phyloP scores from a whole-genome alignment of 2,888 invertebrate genomes.

The Drosophila atroscutellata region DNA sequence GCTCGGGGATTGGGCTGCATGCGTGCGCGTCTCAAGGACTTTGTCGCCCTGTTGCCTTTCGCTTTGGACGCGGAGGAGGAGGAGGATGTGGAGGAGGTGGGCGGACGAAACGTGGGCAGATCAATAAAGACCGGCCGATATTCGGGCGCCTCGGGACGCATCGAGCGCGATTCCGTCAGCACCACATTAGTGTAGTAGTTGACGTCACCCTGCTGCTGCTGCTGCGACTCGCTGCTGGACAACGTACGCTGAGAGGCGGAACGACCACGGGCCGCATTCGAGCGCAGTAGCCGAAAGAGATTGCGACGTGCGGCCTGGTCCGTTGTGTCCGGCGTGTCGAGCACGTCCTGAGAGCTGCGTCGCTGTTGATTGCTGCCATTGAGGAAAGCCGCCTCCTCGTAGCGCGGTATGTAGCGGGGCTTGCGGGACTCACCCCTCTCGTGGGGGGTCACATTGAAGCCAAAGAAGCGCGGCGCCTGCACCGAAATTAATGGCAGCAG shows the following conservation, averaged over 20 bases:
- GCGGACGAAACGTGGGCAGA: constrained; percentile 87
- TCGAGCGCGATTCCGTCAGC: constrained; percentile 70
- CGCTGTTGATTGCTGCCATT: constrained; percentile 37
- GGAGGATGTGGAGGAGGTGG: constrained; percentile 31
- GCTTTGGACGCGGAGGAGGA: constrained; percentile 66
- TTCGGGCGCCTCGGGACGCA: constrained; percentile 80
- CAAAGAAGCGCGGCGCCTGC: constrained; percentile 90
- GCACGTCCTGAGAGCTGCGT: constrained; percentile 36
- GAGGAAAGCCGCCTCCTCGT: constrained; percentile 81
- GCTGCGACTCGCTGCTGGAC: not conserved
- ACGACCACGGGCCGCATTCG: constrained; percentile 39
- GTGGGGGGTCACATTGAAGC: constrained; percentile 84
- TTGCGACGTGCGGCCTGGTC: constrained; percentile 71
- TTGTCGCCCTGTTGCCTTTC: constrained; percentile 12
- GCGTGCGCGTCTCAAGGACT: constrained; percentile 32
- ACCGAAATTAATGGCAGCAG: constrained; percentile 91
- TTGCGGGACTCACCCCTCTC: constrained; percentile 78
- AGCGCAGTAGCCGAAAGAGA: constrained; percentile 80
- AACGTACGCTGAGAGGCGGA: constrained; percentile 12
- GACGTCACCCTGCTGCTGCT: constrained; percentile 50
- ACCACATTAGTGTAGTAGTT: constrained; percentile 82
- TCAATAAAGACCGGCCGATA: constrained; percentile 86
- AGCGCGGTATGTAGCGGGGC: constrained; percentile 88
- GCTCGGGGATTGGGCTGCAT: constrained; percentile 36
- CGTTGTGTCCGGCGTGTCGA: constrained; percentile 44